phyloP scores from a whole-genome alignment of 2,797 vertebrate genomes.

The Myotis planiceps region DNA sequence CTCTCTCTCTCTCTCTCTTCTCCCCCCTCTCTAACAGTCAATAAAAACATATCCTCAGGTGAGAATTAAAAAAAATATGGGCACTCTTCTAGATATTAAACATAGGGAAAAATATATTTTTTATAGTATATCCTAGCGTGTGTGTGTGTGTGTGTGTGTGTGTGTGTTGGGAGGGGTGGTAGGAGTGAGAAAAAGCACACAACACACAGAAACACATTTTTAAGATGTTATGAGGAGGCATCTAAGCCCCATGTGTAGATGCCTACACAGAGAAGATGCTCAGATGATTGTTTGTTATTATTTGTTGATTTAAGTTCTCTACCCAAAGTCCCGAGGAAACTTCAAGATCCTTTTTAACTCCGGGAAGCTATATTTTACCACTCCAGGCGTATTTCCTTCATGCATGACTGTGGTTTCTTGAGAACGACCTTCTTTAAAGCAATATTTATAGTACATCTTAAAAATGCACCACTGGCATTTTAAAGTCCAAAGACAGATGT shows the following conservation, averaged over 20 bases:
- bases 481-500: slow-evolving; percentile 23
- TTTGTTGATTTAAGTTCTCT: slow-evolving; percentile 13
- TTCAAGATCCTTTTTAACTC: not conserved
- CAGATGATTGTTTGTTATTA: slow-evolving; percentile 1
- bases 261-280: not conserved
- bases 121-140: not conserved
- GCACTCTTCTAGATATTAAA: not conserved
- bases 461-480: slow-evolving; percentile 14
- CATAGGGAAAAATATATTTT: not conserved
- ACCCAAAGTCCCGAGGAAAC: not conserved
- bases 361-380: not conserved
- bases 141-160: not conserved
- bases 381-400: not conserved
- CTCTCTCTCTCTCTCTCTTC: too few species aligned
- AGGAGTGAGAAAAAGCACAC: not conserved
- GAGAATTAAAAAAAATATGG: not conserved
- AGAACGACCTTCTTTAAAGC: slow-evolving; percentile 33
- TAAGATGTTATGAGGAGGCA: not conserved
- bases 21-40: too few species aligned
- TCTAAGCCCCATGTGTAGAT: not conserved
- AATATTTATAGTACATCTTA: slow-evolving; percentile 48
- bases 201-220: not conserved
- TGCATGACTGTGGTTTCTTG: slow-evolving; percentile 4
- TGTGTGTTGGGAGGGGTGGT: not conserved
- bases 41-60: too few species aligned